Base-by-base conservation (phyloP, 2,797 vertebrate species). In the Picus viridis region DNA sequence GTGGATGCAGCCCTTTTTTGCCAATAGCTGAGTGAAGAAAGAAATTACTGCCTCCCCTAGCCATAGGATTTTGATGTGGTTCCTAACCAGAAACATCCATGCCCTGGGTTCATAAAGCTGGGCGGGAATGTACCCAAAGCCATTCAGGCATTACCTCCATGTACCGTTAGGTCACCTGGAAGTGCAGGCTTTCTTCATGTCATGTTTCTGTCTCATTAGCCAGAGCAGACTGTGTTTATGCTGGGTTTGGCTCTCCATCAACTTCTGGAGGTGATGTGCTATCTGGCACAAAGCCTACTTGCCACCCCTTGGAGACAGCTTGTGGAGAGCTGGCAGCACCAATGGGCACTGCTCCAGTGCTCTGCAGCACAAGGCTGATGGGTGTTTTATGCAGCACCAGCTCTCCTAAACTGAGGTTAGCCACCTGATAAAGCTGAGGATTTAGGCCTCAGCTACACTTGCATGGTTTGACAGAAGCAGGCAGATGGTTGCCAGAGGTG, bases 291-390 rank as follows among this genome's bases (percentile, higher is more conserved):
- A 39, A 84, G 49, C 17, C 67, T 23, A 10, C n/a, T 24, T 0
- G 0, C n/a, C 57, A 7, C 3, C 6, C 61, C 78, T 79, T n/a
- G 30, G 34, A 54, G 59, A 75, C 65, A 57, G 30, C 18, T 61
- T 72, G 69, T 43, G 58, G n/a, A 83, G 69, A 67, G 67, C 59
- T 75, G 83, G 27, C 5, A 6, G 71, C 27, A 3, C 12, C 0
- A 0, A 11, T 3, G 18, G 67, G 45, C 83, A 89, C 29, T 2
- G 2, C 26, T 63, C 75, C 56, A 7, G 27, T 36, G 63, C 59
- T 8, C 63, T n/a, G 56, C 67, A 72, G 63, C 67, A 39, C 0
- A 2, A 16, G 27, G 2, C 56, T 24, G 58, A 0, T 0, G 4
- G 1, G 34, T 2, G 22, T 45, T 70, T 59, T 49, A 58, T 51